Conservation (phyloP, 30 jellyfish, hydroid and myxozoan genomes). For the Clytia hemisphaerica region DNA sequence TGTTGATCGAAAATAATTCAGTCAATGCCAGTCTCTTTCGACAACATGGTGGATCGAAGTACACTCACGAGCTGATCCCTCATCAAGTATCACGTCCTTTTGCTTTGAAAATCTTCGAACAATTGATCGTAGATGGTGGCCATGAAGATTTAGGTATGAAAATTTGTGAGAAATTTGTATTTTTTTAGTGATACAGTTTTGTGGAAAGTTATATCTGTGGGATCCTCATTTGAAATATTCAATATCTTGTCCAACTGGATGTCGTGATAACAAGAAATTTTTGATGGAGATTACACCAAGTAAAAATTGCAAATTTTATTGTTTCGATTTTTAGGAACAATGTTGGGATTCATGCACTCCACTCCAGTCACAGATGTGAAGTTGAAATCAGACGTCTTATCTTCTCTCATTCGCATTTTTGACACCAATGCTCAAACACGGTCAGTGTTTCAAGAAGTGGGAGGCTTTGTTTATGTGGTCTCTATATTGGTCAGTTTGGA, state of each 20-base stretch:
- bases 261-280: too few relatives aligned
- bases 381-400: constrained; percentile 60
- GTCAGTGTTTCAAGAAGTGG: constrained; percentile 77
- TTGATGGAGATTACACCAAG: too few relatives aligned
- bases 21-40: constrained; percentile 62
- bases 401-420: constrained; percentile 68
- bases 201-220: too few relatives aligned
- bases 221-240: too few relatives aligned
- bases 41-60: constrained; percentile 73
- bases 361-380: constrained; percentile 47
- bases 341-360: constrained; percentile 77
- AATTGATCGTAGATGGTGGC: constrained; percentile 87
- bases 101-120: constrained; percentile 72
- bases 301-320: too few relatives aligned
- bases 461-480: constrained; percentile 86
- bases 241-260: too few relatives aligned
- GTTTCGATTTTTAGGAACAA: constrained; percentile 32
- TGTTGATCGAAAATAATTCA: constrained; percentile 64
- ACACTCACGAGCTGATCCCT: constrained; percentile 72
- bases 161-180: too few relatives aligned
- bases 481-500: constrained; percentile 77
- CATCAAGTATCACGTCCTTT: constrained; percentile 67
- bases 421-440: constrained; percentile 69
- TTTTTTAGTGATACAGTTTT: too few relatives aligned
- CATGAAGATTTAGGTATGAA: constrained; percentile 80